These are phyloP conservation scores for Pristionchus japonicus DNA, from an alignment of 2,888 invertebrate genomes.

Conservation along the genomic window DNA sequence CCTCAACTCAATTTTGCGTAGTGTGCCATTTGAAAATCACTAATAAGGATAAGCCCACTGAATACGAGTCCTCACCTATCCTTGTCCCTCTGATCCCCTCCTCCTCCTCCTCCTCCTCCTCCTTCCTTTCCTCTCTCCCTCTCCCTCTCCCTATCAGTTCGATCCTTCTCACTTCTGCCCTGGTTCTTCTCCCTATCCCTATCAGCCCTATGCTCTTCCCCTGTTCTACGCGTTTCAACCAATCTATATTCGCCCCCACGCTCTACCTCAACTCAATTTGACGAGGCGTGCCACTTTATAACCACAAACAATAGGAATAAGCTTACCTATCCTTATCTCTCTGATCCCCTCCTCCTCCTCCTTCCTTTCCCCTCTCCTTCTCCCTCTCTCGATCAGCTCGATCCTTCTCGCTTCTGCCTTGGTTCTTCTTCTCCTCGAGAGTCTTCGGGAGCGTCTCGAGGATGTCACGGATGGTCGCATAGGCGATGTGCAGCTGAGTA, in stretches of 20 bases:
- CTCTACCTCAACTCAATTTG: too few species aligned
- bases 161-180: too few species aligned
- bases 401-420: conserved; percentile 27
- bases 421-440: conserved; percentile 31
- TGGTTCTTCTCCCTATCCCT: too few species aligned
- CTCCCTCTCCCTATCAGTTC: too few species aligned
- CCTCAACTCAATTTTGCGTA: too few species aligned
- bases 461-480: conserved; percentile 22
- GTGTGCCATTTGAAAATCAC: too few species aligned
- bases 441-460: conserved; percentile 19
- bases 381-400: neutral
- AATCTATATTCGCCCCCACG: too few species aligned
- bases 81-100: neutral
- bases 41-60: neutral
- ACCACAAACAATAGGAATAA: neutral
- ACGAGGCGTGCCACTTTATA: too few species aligned
- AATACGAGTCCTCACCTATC: neutral
- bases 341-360: neutral
- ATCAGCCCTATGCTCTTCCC: too few species aligned
- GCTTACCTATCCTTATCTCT: conserved; percentile 32
- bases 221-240: too few species aligned
- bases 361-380: neutral
- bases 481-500: conserved; percentile 16
- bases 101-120: neutral
- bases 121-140: neutral